Conservation (phyloP, 2,888 invertebrate genomes). For the Ectemnius cavifrons region DNA sequence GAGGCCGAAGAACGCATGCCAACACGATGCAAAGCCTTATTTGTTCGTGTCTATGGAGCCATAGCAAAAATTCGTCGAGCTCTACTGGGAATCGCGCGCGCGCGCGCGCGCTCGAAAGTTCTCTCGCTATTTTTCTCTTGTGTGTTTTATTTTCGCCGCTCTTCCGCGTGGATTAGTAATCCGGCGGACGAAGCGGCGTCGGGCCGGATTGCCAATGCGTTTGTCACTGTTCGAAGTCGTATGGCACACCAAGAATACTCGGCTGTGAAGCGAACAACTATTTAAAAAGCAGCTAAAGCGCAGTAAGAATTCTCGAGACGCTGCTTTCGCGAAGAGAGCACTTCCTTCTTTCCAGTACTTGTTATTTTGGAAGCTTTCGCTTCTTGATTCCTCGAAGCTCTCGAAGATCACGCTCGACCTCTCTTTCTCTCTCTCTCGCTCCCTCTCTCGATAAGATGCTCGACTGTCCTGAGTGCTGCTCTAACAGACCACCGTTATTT, state of each 20-base stretch:
- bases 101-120: background rate
- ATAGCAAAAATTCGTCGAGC: background rate
- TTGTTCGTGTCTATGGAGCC: background rate
- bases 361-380: background rate
- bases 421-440: background rate
- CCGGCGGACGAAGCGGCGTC: background rate
- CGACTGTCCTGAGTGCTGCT: slow-evolving; percentile 9
- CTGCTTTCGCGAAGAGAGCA: slow-evolving; percentile 26
- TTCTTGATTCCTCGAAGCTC: background rate
- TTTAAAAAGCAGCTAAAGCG: slow-evolving; percentile 23
- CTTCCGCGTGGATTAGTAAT: background rate
- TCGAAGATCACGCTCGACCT: background rate
- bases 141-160: background rate
- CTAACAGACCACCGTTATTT: slow-evolving; percentile 12
- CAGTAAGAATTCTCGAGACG: slow-evolving; percentile 15
- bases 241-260: slow-evolving; percentile 12
- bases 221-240: slow-evolving; percentile 18
- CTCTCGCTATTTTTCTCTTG: background rate
- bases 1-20: background rate
- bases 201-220: slow-evolving; percentile 7
- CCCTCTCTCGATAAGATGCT: background rate
- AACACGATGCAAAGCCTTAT: background rate
- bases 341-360: background rate
- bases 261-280: slow-evolving; percentile 24
- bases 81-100: background rate